phyloP scores from a whole-genome alignment of 2,113 vertebrate species.

The Crotalus helleri region DNA sequence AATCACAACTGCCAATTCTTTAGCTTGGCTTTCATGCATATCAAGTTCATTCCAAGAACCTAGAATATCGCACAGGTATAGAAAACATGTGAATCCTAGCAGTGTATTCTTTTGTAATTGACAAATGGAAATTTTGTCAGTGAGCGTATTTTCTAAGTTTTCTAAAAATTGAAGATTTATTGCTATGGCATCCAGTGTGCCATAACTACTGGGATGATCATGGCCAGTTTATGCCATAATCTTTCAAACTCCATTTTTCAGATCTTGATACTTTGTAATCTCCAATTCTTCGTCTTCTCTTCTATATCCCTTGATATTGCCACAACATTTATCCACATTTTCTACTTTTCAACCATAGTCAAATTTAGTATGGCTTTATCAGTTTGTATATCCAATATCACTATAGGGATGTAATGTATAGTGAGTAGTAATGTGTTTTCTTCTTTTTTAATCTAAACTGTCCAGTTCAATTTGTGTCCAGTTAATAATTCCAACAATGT shows the following conservation, averaged over 20 bases:
- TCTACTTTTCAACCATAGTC: not conserved
- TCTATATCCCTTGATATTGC: not conserved
- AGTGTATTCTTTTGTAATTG: not conserved
- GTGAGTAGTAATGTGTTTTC: not conserved
- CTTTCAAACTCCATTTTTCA: not conserved
- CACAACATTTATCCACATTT: not conserved
- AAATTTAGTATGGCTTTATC: not conserved
- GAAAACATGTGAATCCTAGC: not conserved
- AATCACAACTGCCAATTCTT: not conserved
- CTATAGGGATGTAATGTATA: not conserved
- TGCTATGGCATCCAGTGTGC: not conserved
- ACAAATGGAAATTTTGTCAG: not conserved
- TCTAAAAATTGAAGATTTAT: not conserved
- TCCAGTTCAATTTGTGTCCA: not conserved
- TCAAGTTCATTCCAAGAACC: not conserved
- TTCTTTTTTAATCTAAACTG: not conserved
- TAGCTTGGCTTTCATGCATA: not conserved
- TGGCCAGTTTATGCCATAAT: not conserved
- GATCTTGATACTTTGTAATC: not conserved
- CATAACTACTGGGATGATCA: not conserved
- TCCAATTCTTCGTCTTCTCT: not conserved
- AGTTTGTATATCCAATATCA: not conserved
- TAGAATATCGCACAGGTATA: not conserved
- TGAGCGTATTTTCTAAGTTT: not conserved
- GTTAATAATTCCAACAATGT: not conserved